phyloP scores from a whole-genome alignment of 2,797 vertebrate species.

The Micropoecilia bifurca region DNA sequence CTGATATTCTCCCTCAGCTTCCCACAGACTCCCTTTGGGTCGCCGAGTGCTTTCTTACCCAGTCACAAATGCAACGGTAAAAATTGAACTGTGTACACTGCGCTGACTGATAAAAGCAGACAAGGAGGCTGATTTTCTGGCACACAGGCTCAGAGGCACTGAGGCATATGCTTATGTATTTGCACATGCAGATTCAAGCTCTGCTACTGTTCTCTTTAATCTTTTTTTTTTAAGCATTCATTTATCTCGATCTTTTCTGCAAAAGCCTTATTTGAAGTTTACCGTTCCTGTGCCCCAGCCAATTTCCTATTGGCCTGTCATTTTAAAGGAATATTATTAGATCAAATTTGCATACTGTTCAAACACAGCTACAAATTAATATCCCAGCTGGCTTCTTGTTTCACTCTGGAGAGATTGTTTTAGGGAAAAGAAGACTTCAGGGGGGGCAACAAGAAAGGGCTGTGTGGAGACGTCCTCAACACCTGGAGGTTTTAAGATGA shows the following conservation, averaged over 20 bases:
- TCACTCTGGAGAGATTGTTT: conserved; percentile 46
- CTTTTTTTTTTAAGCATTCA: neutral
- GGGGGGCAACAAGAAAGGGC: conserved; percentile 13
- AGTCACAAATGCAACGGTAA: conserved; percentile 26
- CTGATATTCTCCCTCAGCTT: conserved; percentile 18
- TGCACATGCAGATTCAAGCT: conserved; percentile 30
- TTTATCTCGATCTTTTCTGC: conserved; percentile 17
- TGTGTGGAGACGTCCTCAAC: conserved; percentile 55
- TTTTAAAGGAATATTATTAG: conserved; percentile 25
- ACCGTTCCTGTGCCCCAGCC: conserved; percentile 9
- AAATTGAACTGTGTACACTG: conserved; percentile 24
- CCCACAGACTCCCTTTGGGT: conserved; percentile 32
- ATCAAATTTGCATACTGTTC: conserved; percentile 22
- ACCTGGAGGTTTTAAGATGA: conserved; percentile 50
- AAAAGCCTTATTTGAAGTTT: conserved; percentile 17
- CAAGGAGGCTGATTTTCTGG: conserved; percentile 36
- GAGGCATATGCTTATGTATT: conserved; percentile 37
- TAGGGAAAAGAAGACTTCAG: conserved; percentile 46
- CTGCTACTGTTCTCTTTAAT: conserved; percentile 27
- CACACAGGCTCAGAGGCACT: conserved; percentile 39
- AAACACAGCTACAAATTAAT: conserved; percentile 38
- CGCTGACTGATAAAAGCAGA: conserved; percentile 47
- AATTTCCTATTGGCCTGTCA: conserved; percentile 28
- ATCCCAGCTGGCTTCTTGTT: conserved; percentile 40
- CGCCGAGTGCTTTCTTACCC: conserved; percentile 38